Conservation (phyloP, 2,888 invertebrate species). For the Drosophila koepferae region DNA sequence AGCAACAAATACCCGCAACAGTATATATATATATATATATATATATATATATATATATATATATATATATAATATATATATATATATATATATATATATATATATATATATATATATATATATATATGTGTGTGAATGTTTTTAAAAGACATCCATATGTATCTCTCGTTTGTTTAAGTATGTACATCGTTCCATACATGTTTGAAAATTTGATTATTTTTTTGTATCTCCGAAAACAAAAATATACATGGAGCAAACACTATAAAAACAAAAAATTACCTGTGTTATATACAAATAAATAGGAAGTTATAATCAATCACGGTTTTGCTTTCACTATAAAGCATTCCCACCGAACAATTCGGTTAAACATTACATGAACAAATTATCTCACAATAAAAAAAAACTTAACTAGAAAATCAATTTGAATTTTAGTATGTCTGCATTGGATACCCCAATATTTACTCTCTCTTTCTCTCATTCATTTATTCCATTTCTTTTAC, state of each 20-base stretch:
- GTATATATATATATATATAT: constrained; percentile 1
- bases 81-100: neutral
- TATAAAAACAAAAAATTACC: constrained; percentile 54
- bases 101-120: neutral
- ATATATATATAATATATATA: neutral
- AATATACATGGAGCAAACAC: constrained; percentile 29
- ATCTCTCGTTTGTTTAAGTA: constrained; percentile 24
- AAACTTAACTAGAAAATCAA: constrained; percentile 64
- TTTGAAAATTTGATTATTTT: constrained; percentile 43
- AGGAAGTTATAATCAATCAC: constrained; percentile 77
- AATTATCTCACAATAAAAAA: constrained; percentile 71
- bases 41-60: constrained; percentile 15
- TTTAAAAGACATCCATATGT: constrained; percentile 8
- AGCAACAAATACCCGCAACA: constrained; percentile 3
- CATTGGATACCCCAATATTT: neutral
- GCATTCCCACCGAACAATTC: constrained; percentile 76
- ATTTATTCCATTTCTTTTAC: too few relatives aligned
- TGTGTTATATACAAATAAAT: constrained; percentile 75
- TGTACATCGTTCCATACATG: constrained; percentile 29
- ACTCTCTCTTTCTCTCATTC: too few relatives aligned
- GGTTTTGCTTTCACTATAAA: constrained; percentile 76
- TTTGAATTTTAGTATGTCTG: constrained; percentile 41
- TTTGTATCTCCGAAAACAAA: constrained; percentile 49
- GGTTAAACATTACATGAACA: constrained; percentile 51
- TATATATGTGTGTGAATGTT: constrained; percentile 1